phyloP scores from a whole-genome alignment of 2,888 invertebrate species.

The Acleris holmiana region DNA sequence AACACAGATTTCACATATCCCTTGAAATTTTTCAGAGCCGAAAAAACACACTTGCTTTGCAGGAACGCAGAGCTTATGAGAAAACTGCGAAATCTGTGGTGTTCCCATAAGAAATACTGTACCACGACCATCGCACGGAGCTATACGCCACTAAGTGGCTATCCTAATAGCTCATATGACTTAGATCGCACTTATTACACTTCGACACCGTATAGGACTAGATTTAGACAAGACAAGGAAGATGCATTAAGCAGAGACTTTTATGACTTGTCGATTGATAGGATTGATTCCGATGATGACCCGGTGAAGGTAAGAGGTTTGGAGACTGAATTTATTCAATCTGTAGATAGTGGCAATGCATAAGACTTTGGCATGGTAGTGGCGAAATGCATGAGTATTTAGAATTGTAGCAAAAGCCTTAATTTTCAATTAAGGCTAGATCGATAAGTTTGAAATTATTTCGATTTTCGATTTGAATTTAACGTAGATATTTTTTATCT shows the following conservation, averaged over 20 bases:
- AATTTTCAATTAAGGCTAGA: neutral
- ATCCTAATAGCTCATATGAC: conserved; percentile 76
- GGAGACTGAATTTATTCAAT: conserved; percentile 3
- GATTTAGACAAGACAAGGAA: conserved; percentile 53
- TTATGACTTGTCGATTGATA: conserved; percentile 75
- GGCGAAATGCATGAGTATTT: neutral
- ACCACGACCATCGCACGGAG: conserved; percentile 71
- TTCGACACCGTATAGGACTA: conserved; percentile 73
- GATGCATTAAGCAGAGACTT: conserved; percentile 40
- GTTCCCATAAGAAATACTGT: conserved; percentile 85
- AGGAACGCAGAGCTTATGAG: conserved; percentile 86
- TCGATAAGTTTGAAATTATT: too few species aligned
- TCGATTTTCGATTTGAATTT: too few species aligned
- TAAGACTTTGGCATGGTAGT: conserved; percentile 17
- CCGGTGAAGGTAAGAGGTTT: conserved; percentile 64
- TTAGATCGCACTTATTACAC: conserved; percentile 77
- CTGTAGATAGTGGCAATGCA: conserved; percentile 17
- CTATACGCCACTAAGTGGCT: conserved; percentile 74
- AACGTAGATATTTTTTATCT: too few species aligned
- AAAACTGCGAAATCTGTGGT: conserved; percentile 85
- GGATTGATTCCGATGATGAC: conserved; percentile 74
- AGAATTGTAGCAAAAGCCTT: neutral
- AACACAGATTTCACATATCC: conserved; percentile 41
- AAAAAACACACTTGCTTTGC: conserved; percentile 84
- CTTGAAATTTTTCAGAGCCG: conserved; percentile 82